Base-by-base conservation (phyloP, 2,888 invertebrate genomes). In the Rhingia campestris region DNA sequence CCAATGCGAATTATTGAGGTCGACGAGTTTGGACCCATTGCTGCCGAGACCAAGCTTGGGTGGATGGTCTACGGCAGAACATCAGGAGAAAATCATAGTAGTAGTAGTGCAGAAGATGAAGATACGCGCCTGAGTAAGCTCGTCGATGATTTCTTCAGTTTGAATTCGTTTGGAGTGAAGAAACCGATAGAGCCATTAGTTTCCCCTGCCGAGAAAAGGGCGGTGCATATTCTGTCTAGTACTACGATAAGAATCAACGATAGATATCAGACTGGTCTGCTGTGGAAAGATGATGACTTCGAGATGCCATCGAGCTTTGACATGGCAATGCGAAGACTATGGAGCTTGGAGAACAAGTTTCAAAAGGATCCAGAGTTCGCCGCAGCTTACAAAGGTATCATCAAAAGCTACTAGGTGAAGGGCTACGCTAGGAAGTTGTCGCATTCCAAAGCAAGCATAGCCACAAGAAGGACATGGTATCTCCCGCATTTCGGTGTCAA, bases 41-140 rank as follows among this genome's bases (percentile, higher is more conserved):
- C 22, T 22, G 22, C 22, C 22, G 22, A 22, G 22, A 22, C 22
- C 22, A 22, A 22, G 22, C 22, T 22, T 22, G 43, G 39, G 9
- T 59, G 43, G 59, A 10, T 43, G 32, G 43, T 43, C 7, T 59
- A 59, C n/a, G 59, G 32, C 22, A 63, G 35, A 12, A 9, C 61
- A 4, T 43, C 10, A 5, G 35, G 9, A 9, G 22, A 33, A 45
- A 10, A 41, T 10, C 5, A 22, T 10, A 56, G 37, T 43, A 32
- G 32, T n/a, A 9, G 30, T 6, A 3, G 6, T 58, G 1, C 1
- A 30, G 22, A 5, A 9, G 10, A 41, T 4, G 22, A 58, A 0
- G 4, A 59, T 0, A n/a, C 10, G 6, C 37, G 10, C 14, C 2
- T 54, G 1, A 12, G 41, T 12, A 4, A n/a, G n/a, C 3, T 10